Base-by-base conservation (phyloP, 2,888 invertebrate genomes). In the Spisula subtruncata region DNA sequence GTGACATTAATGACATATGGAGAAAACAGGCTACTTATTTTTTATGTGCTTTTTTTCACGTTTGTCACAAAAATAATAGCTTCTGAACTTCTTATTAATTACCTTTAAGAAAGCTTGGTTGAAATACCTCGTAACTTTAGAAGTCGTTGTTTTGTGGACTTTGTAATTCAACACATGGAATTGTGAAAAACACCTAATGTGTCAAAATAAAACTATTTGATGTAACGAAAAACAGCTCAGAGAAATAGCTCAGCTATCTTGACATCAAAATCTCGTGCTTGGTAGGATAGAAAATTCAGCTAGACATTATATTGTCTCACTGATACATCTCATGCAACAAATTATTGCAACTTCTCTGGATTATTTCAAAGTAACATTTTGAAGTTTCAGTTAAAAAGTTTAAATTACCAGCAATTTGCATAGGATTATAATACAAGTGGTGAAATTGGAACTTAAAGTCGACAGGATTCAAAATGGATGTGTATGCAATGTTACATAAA, bases 171-270 rank as follows among this genome's bases (percentile, higher is more conserved):
- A 75, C 75, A 75, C 75, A 8, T 32, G 35, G 75, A 75, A 32
- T 6, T 35, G 35, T 32, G 75, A 75, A 75, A 71, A 75, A 75
- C 75, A 75, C 14, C 32, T 75, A 41, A 41, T 75, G 75, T 75
- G 75, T 75, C 75, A 75, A 75, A 75, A 32, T 14, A 32, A 35
- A 32, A 35, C 16, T 32, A 35, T 16, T 32, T 75, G 16, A 35
- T 32, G 16, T 75, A 35, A 25, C 32, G 75, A 75, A 75, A 32
- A 12, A 75, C 16, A 35, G 75, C n/a, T 25, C 41, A 41, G 75
- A 32, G 35, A 32, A 12, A 75, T 5, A 35, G 32, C n/a, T 25
- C n/a, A 25, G 5, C 60, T 25, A 66, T 66, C 60, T n/a, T n/a
- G n/a, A 66, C 10, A n/a, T 66, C 20, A 66, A n/a, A 66, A 51